These are phyloP conservation scores for Alouatta palliata DNA, from an alignment of 2,113 vertebrate genomes.

Conservation along the genomic window DNA sequence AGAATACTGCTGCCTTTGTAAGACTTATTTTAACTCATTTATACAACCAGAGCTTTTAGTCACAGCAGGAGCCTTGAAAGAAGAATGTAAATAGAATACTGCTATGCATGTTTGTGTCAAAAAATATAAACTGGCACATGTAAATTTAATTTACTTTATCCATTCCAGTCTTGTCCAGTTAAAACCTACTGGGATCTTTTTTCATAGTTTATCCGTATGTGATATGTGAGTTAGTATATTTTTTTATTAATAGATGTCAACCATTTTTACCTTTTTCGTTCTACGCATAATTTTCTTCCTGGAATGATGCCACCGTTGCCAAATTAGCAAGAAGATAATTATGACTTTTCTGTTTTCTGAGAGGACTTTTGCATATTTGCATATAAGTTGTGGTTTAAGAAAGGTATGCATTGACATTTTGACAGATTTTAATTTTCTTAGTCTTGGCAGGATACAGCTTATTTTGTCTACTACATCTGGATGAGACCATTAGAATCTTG, in stretches of 20 bases:
- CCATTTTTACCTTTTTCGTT: neutral
- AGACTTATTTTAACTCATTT: neutral
- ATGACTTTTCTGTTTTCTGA: neutral
- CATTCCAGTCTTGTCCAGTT: neutral
- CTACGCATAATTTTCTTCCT: neutral
- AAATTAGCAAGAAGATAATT: neutral
- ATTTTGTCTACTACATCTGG: neutral
- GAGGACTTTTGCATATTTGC: neutral
- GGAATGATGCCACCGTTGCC: neutral
- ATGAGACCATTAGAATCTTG: neutral
- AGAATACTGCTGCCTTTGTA: neutral
- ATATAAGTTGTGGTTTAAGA: neutral
- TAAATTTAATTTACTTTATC: neutral
- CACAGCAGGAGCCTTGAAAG: neutral
- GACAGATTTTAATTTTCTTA: slow-evolving; percentile 34
- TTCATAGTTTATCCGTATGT: neutral
- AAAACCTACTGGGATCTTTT: neutral
- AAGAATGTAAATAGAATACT: slow-evolving; percentile 30
- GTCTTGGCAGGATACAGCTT: neutral
- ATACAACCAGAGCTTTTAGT: slow-evolving; percentile 11
- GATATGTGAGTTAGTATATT: neutral
- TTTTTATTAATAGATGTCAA: neutral
- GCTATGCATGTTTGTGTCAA: neutral
- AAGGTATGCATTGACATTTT: neutral
- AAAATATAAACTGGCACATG: neutral